phyloP scores from a whole-genome alignment of 2,888 invertebrate species.

The Cephus spinipes region DNA sequence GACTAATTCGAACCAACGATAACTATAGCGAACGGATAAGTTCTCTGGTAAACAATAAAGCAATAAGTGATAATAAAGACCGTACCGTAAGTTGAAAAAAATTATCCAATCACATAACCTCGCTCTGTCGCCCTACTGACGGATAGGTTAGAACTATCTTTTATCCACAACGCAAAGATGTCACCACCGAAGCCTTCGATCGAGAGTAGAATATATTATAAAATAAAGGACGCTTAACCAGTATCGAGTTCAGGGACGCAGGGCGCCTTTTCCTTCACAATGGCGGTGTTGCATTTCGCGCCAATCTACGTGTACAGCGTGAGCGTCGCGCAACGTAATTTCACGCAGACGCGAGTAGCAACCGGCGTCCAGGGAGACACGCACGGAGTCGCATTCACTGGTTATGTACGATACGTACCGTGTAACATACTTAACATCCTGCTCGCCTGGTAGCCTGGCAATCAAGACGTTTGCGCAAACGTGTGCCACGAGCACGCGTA shows the following conservation, averaged over 20 bases:
- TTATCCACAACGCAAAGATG: not conserved
- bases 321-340: not conserved
- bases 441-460: slow-evolving; percentile 3
- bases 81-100: not conserved
- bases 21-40: not conserved
- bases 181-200: not conserved
- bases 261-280: not conserved
- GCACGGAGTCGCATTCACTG: not conserved
- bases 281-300: not conserved
- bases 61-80: not conserved
- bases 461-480: slow-evolving; percentile 5
- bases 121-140: not conserved
- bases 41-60: not conserved
- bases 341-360: not conserved
- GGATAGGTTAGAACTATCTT: not conserved
- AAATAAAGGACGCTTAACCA: not conserved
- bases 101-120: not conserved
- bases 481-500: not conserved
- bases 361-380: slow-evolving; percentile 2
- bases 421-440: slow-evolving; percentile 22
- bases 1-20: not conserved
- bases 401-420: slow-evolving; percentile 2
- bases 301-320: not conserved
- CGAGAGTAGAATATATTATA: not conserved
- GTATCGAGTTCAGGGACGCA: not conserved